phyloP scores from a whole-genome alignment of 64 coral and sea anemone species.

The Dendrophyllia cribrosa region DNA sequence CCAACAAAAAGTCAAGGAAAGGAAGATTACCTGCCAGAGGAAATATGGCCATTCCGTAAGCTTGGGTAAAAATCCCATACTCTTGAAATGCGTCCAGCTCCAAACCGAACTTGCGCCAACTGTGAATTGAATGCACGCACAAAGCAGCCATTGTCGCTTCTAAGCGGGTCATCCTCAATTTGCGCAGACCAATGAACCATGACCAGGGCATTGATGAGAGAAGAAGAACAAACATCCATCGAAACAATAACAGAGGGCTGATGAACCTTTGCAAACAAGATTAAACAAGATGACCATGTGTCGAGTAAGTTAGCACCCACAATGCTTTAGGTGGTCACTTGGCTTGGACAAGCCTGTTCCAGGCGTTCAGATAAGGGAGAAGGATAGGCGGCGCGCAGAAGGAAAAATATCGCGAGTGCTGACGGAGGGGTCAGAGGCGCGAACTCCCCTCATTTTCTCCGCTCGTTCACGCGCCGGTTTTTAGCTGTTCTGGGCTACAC shows the following conservation, averaged over 20 bases:
- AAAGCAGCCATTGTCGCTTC: constrained; percentile 60
- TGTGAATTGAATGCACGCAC: constrained; percentile 59
- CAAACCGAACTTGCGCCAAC: constrained; percentile 86
- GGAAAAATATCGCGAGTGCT: too few relatives aligned
- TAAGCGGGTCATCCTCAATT: constrained; percentile 70
- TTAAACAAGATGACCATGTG: neutral
- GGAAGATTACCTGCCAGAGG: constrained; percentile 65
- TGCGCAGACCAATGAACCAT: constrained; percentile 72
- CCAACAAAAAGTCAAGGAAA: neutral
- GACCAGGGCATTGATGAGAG: constrained; percentile 71
- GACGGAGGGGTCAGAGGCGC: too few relatives aligned
- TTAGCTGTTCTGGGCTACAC: too few relatives aligned
- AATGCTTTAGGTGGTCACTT: too few relatives aligned
- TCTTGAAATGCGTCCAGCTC: constrained; percentile 76
- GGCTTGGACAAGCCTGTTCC: too few relatives aligned
- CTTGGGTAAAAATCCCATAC: constrained; percentile 84
- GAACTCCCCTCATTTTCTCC: too few relatives aligned
- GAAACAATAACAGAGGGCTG: constrained; percentile 64
- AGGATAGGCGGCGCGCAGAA: too few relatives aligned
- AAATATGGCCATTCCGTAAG: constrained; percentile 81
- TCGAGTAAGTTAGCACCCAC: too few relatives aligned
- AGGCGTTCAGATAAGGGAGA: too few relatives aligned
- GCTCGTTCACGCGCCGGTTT: too few relatives aligned
- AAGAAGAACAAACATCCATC: constrained; percentile 76
- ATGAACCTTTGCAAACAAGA: constrained; percentile 59